These are phyloP conservation scores for Cottoperca gobio DNA, from an alignment of 2,797 vertebrate species.

Conservation along the genomic window DNA sequence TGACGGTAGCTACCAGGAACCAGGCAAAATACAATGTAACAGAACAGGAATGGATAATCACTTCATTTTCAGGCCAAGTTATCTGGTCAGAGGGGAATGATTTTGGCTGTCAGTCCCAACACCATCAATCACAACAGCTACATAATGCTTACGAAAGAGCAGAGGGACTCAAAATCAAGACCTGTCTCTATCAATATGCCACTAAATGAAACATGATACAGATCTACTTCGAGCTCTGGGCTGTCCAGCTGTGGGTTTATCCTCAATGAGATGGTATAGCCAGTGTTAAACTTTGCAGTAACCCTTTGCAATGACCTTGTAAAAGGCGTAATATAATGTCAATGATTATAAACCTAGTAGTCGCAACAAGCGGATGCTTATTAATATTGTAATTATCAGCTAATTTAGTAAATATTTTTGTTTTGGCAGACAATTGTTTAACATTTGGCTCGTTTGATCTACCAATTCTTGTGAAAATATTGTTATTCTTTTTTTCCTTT, in stretches of 20 bases:
- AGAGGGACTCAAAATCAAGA: not conserved
- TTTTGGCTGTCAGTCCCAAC: not conserved
- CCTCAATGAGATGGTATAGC: not conserved
- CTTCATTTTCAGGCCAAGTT: not conserved
- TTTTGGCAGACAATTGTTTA: not conserved
- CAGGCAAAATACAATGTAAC: not conserved
- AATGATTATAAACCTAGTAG: not conserved
- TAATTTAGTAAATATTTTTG: not conserved
- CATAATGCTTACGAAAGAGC: not conserved
- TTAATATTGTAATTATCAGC: not conserved
- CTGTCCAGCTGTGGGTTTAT: not conserved
- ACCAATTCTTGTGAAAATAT: not conserved
- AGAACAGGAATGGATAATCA: not conserved
- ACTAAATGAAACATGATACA: not conserved
- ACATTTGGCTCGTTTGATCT: not conserved
- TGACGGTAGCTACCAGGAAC: not conserved
- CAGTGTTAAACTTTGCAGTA: not conserved
- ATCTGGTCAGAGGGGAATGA: not conserved
- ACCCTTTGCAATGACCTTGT: not conserved
- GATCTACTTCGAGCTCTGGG: not conserved
- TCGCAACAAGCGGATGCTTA: not conserved
- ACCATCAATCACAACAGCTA: not conserved
- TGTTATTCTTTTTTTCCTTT: not conserved
- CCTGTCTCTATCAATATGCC: not conserved
- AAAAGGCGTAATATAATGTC: not conserved